A percentile compares a stretch with the other conserved stretches of the same genome.
Conservation (phyloP, 2,113 vertebrate genomes). For the Callipepla californica region DNA sequence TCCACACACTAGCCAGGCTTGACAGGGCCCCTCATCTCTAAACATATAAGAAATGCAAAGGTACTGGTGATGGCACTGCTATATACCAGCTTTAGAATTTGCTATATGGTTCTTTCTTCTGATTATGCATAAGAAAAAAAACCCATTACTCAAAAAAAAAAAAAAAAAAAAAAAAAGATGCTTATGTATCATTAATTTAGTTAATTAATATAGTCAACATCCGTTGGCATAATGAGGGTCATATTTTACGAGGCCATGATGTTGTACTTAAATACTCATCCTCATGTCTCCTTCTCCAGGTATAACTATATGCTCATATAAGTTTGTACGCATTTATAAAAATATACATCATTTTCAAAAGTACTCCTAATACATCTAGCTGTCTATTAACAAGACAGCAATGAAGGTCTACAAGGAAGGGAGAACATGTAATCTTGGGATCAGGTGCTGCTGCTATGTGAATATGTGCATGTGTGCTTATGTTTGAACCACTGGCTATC, state of each 20-base stretch:
- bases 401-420: not conserved
- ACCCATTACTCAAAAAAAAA: no score
- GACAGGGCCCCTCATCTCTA: not conserved
- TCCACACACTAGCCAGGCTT: not conserved
- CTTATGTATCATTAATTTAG: not conserved
- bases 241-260: not conserved
- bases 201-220: not conserved
- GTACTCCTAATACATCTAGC: not conserved
- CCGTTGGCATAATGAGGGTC: not conserved
- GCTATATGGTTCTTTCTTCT: not conserved
- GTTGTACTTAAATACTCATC: not conserved
- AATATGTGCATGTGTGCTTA: fast-evolving
- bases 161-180: not conserved
- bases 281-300: not conserved
- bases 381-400: not conserved
- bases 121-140: fast-evolving
- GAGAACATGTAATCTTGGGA: not conserved
- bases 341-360: not conserved
- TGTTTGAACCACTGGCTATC: not conserved
- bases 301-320: not conserved
- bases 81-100: not conserved
- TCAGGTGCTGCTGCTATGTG: not conserved
- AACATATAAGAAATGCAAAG: not conserved
- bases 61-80: not conserved
- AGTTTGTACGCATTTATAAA: not conserved